phyloP scores from a whole-genome alignment of 2,113 vertebrate species.

The Dasyprocta punctata region DNA sequence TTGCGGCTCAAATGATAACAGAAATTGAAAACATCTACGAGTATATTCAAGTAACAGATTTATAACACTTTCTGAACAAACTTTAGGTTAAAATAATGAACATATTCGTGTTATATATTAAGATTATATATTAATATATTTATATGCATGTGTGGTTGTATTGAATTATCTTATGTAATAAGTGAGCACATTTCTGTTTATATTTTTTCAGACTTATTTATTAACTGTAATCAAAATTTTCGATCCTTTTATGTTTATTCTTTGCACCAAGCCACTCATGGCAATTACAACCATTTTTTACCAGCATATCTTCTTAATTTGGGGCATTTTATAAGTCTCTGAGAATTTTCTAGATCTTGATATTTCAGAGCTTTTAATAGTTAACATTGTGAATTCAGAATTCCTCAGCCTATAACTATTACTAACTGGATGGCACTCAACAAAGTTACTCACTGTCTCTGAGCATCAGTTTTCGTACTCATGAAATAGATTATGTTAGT shows the following conservation, averaged over 20 bases:
- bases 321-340: neutral
- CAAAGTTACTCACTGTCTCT: neutral
- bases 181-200: neutral
- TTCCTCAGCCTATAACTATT: neutral
- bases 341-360: neutral
- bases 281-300: neutral
- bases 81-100: neutral
- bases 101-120: neutral
- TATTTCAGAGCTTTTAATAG: neutral
- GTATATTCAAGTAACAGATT: neutral
- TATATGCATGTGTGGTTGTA: neutral
- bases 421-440: neutral
- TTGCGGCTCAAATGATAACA: neutral
- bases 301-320: neutral
- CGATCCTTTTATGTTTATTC: neutral
- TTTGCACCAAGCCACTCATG: neutral
- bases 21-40: constrained; percentile 54
- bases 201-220: neutral
- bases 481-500: neutral
- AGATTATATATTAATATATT: neutral
- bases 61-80: constrained; percentile 17
- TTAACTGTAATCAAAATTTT: neutral
- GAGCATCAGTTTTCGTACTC: neutral
- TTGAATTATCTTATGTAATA: neutral
- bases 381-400: neutral